A percentile compares a stretch with the other conserved stretches of the same genome.
Evolutionary conservation across 2,797 vertebrate genomes (phyloP).

Genomic region (Taenioides sp.): DNA sequence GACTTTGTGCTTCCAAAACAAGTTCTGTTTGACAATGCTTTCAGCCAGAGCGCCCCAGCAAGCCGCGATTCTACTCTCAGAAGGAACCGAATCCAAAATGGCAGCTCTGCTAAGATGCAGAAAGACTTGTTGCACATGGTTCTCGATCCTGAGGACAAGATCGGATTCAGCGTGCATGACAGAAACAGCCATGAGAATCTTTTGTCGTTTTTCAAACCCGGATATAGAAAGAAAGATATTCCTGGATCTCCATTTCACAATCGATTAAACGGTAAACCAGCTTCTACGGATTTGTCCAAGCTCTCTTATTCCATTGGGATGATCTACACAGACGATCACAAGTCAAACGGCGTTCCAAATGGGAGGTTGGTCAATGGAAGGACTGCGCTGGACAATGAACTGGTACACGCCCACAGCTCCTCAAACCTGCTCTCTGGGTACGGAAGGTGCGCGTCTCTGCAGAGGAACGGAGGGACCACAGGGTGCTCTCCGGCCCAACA

Average conservation of each 20-base stretch:
- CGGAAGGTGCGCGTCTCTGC: conserved; percentile 79
- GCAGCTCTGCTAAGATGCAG: conserved; percentile 31
- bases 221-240: conserved; percentile 77
- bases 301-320: conserved; percentile 73
- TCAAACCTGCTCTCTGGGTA: conserved; percentile 76
- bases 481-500: conserved; percentile 43
- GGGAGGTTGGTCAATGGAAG: conserved; percentile 57
- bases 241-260: conserved; percentile 46
- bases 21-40: conserved; percentile 45
- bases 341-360: conserved; percentile 26
- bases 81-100: conserved; percentile 46
- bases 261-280: conserved; percentile 41
- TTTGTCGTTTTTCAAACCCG: conserved; percentile 74
- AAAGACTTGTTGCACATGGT: conserved; percentile 49
- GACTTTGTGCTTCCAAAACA: conserved; percentile 56
- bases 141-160: conserved; percentile 42
- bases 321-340: conserved; percentile 58
- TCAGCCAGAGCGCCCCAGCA: conserved; percentile 60
- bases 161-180: conserved; percentile 54
- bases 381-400: conserved; percentile 47
- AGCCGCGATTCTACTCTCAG: conserved; percentile 71
- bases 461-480: conserved; percentile 64
- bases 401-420: conserved; percentile 84
- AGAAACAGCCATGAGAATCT: conserved; percentile 71
- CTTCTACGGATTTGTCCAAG: conserved; percentile 45